These are phyloP conservation scores for Egretta garzetta DNA, from an alignment of 2,113 vertebrate species.

Conservation along the genomic window DNA sequence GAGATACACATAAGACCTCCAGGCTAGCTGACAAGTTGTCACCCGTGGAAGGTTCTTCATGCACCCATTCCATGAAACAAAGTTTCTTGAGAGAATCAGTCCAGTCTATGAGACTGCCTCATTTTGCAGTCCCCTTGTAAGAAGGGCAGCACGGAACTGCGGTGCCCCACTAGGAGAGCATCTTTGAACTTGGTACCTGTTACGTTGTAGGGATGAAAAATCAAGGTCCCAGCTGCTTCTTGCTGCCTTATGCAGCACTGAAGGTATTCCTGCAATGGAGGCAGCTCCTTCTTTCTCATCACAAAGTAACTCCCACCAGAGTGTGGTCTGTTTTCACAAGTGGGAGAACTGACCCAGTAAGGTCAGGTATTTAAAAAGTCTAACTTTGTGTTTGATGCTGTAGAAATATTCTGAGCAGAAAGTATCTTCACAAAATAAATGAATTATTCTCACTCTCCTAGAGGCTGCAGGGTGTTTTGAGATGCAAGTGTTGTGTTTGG, in stretches of 20 bases:
- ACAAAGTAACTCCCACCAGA: not conserved
- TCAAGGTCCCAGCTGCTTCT: not conserved
- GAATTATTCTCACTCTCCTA: not conserved
- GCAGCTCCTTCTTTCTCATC: not conserved
- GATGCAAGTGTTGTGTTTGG: not conserved
- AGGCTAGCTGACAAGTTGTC: not conserved
- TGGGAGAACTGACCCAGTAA: rapidly evolving
- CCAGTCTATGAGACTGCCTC: not conserved
- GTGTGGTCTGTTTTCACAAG: not conserved
- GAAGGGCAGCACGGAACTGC: not conserved
- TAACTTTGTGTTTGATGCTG: not conserved
- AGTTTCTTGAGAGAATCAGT: not conserved
- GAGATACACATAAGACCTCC: not conserved
- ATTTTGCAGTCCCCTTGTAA: not conserved
- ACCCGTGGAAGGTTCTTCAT: not conserved
- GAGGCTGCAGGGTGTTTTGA: not conserved
- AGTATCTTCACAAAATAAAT: not conserved
- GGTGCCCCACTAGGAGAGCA: not conserved
- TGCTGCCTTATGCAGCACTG: not conserved
- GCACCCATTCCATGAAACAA: not conserved
- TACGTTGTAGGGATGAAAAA: not conserved
- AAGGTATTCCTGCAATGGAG: not conserved
- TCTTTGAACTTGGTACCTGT: not conserved
- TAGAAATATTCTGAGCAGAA: not conserved
- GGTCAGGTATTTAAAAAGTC: not conserved